Evolutionary conservation across 2,113 vertebrate species (phyloP).

Genomic region (Microtus richardsoni): DNA sequence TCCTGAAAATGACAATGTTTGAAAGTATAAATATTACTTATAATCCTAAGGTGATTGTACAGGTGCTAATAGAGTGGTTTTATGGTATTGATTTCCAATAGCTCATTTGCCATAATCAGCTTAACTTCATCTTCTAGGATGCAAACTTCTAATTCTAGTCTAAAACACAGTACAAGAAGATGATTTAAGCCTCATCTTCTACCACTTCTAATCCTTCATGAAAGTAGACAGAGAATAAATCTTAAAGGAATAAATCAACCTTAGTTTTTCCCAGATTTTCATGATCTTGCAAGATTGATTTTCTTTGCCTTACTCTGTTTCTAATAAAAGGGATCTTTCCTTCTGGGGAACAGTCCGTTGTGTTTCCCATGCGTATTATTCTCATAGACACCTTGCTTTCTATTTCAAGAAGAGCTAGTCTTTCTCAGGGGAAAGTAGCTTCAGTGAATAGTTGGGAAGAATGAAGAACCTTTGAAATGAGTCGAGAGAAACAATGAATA

Average conservation of each 20-base stretch:
- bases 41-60: neutral
- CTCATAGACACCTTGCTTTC: neutral
- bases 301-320: conserved; percentile 48
- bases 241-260: conserved; percentile 51
- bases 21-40: conserved; percentile 57
- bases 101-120: conserved; percentile 67
- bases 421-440: neutral
- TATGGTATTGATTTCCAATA: conserved; percentile 72
- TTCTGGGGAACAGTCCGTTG: neutral
- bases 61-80: conserved; percentile 49
- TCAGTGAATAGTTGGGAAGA: neutral
- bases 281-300: conserved; percentile 54
- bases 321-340: conserved; percentile 51
- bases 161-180: neutral
- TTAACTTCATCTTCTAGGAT: conserved; percentile 61
- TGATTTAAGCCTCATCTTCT: neutral
- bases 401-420: neutral
- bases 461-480: neutral
- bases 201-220: neutral
- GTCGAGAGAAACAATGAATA: neutral
- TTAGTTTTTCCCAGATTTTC: conserved; percentile 31
- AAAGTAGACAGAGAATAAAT: conserved; percentile 27
- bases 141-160: conserved; percentile 25
- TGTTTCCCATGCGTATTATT: neutral
- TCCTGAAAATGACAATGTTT: conserved; percentile 56